phyloP scores from a whole-genome alignment of 1,140 invertebrate genomes.

The Drosophila sechellia region DNA sequence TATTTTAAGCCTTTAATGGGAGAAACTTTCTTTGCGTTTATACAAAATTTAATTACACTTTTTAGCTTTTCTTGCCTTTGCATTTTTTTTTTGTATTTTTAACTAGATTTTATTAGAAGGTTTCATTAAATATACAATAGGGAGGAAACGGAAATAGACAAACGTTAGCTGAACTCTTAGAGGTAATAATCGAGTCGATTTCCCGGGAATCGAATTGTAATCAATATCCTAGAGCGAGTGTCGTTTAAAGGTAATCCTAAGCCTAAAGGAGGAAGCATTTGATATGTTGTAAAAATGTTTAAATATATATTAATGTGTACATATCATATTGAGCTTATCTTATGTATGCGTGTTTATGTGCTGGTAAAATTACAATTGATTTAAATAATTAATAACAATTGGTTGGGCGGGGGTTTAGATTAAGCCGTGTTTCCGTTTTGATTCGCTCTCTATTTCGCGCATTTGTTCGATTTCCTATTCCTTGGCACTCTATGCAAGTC shows the following conservation, averaged over 20 bases:
- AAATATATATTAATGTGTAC: slow-evolving; percentile 42
- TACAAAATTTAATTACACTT: slow-evolving; percentile 73
- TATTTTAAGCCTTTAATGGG: slow-evolving; percentile 75
- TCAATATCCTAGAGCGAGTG: slow-evolving; percentile 19
- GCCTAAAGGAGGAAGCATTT: slow-evolving; percentile 81
- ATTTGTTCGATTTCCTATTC: slow-evolving; percentile 7
- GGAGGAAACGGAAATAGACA: slow-evolving; percentile 30
- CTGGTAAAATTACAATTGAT: slow-evolving; percentile 63
- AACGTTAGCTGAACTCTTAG: slow-evolving; percentile 61
- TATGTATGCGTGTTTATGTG: slow-evolving; percentile 19
- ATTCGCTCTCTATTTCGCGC: slow-evolving; percentile 36
- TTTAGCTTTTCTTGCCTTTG: slow-evolving; percentile 18
- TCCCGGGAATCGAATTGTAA: slow-evolving; percentile 3
- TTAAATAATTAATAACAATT: slow-evolving; percentile 83
- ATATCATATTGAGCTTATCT: slow-evolving; percentile 27
- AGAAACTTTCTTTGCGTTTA: slow-evolving; percentile 61
- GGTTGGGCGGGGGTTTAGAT: slow-evolving; percentile 25
- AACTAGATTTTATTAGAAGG: slow-evolving; percentile 43
- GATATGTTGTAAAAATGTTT: slow-evolving; percentile 84
- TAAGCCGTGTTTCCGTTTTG: slow-evolving; percentile 47
- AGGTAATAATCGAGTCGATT: slow-evolving; percentile 42
- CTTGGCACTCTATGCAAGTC: slow-evolving; percentile 83
- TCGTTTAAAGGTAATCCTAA: slow-evolving; percentile 47
- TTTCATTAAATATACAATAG: slow-evolving; percentile 50
- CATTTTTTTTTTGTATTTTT: slow-evolving; percentile 3